Evolutionary conservation across 1,140 invertebrate genomes (phyloP), one percentile per base, ranked within the genome.

Genomic region (Hyles vespertilio): DNA sequence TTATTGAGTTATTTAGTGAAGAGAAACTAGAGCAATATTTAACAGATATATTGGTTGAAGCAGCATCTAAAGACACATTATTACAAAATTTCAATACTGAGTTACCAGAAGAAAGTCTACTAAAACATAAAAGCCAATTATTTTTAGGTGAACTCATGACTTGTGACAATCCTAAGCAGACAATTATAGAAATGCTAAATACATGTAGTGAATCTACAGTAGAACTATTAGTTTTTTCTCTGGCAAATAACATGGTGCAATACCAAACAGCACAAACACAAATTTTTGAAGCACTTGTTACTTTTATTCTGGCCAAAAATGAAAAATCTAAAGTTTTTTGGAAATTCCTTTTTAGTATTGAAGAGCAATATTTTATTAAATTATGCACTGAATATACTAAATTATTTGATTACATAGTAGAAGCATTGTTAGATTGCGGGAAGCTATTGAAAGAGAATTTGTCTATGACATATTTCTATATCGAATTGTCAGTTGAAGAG

Each of bases 381-480:
- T 66, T 92, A 32, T 89, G 90, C 70, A 61, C 76, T 36, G 74
- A 84, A 48, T 77, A 90, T 81, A 50, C 44, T 33, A 68, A 85
- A 53, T 87, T 93, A 72, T 87, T 89, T 53, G 73, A 79, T 47
- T 74, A 86, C 54, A 83, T 92, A 43, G 67, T 90, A n/a, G 91
- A 91, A 71, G 89, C 89, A 65, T 75, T 93, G 48, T 80, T 91
- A 55, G 91, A 92, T 70, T 89, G 91, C 66, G 89, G 89, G 55
- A 89, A 65, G 51, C 71, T 72, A 44, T 48, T 81, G 9, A 70
- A 67, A 58, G 70, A 77, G 51, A 72, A 79, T 56, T 75, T 78
- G 70, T 78, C 51, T 87, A 87, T 91, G 64, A 83, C 61, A 62
- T 87, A 69, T 60, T 79, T 89, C 70, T 90, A 89, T 61, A 84